Evolutionary conservation across 2,113 vertebrate genomes (phyloP).

Genomic region (Todiramphus chloris): DNA sequence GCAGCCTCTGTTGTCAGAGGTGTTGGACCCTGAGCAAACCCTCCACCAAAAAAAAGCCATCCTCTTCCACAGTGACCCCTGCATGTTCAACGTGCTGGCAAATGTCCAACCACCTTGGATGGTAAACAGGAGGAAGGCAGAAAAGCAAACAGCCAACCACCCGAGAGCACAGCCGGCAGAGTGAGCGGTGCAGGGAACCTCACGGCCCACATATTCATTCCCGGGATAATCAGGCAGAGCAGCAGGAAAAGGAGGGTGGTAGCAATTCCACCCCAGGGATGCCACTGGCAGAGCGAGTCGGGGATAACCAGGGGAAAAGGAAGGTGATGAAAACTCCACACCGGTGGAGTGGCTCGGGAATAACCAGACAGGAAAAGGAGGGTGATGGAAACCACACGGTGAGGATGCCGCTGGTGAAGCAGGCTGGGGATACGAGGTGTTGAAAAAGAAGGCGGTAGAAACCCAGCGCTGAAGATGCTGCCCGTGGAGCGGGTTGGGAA

Average conservation of each 20-base stretch:
- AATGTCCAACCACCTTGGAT: fast-evolving
- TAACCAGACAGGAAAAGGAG: neutral
- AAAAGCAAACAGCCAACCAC: neutral
- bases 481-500: neutral
- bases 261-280: neutral
- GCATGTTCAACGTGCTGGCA: fast-evolving
- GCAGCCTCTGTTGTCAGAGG: neutral
- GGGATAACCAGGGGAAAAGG: neutral
- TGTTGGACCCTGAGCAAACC: neutral
- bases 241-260: neutral
- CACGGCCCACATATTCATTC: neutral
- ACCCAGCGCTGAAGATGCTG: neutral
- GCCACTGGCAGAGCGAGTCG: neutral
- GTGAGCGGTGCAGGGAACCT: neutral
- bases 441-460: neutral
- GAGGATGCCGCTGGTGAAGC: too few relatives aligned
- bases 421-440: neutral
- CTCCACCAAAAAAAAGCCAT: neutral
- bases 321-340: neutral
- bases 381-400: neutral
- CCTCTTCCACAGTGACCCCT: fast-evolving
- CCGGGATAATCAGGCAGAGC: neutral
- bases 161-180: fast-evolving
- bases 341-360: neutral
- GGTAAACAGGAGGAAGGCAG: neutral